Evolutionary conservation across 2,888 invertebrate genomes (phyloP).

Genomic region (Scaeva pyrastri): DNA sequence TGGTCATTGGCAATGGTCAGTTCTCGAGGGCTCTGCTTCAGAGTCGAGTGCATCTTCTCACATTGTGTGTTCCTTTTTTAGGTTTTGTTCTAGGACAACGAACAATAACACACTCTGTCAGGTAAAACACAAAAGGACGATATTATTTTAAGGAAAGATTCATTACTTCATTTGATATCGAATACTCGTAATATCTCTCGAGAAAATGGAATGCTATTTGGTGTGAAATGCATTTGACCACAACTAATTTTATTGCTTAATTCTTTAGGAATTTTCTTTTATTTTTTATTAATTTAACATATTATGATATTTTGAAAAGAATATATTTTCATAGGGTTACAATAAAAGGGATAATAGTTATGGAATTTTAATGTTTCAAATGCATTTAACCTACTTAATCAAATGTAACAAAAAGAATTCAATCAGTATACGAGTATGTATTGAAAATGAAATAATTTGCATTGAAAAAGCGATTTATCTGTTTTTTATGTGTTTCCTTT

Average conservation of each 20-base stretch:
- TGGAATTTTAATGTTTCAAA: not conserved
- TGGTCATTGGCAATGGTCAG: slow-evolving; percentile 79
- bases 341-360: slow-evolving; percentile 37
- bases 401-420: slow-evolving; percentile 50
- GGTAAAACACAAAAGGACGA: slow-evolving; percentile 66
- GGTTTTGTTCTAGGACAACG: slow-evolving; percentile 67
- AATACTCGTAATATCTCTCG: slow-evolving; percentile 9
- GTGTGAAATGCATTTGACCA: slow-evolving; percentile 83
- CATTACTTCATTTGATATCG: slow-evolving; percentile 80
- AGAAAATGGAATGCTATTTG: slow-evolving; percentile 54
- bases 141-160: slow-evolving; percentile 77
- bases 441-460: slow-evolving; percentile 67
- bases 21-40: slow-evolving; percentile 24
- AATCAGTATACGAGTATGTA: slow-evolving; percentile 58
- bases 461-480: slow-evolving; percentile 48
- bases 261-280: slow-evolving; percentile 78
- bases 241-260: slow-evolving; percentile 84
- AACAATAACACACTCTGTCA: slow-evolving; percentile 73
- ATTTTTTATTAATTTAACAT: slow-evolving; percentile 20
- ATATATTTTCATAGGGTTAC: slow-evolving; percentile 57
- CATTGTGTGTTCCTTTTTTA: slow-evolving; percentile 71
- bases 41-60: slow-evolving; percentile 58
- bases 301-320: slow-evolving; percentile 27
- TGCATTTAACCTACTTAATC: slow-evolving; percentile 45
- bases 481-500: not conserved